These are phyloP conservation scores for Chunga burmeisteri DNA, from an alignment of 2,113 vertebrate species.

Conservation along the genomic window DNA sequence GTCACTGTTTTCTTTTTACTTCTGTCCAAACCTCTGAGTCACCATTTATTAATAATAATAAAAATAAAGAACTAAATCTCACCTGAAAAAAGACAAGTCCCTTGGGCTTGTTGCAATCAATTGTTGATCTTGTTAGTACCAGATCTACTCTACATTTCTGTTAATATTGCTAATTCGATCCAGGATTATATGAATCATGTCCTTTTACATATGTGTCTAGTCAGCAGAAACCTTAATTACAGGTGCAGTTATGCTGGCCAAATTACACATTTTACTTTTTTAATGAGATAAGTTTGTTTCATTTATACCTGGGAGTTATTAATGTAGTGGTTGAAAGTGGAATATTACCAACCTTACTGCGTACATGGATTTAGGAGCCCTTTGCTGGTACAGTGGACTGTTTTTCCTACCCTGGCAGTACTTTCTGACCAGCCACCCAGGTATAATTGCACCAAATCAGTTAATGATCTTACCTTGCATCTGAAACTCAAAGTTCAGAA, in stretches of 20 bases:
- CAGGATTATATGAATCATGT: neutral
- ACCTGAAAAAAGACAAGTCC: neutral
- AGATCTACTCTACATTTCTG: neutral
- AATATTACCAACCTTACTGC: neutral
- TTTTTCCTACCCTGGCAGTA: neutral
- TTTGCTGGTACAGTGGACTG: neutral
- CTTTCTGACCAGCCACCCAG: neutral
- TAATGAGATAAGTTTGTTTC: neutral
- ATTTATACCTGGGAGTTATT: neutral
- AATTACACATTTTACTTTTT: neutral
- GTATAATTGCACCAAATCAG: neutral
- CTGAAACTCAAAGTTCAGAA: neutral
- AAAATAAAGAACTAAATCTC: neutral
- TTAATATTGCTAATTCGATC: neutral
- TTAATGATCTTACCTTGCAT: neutral
- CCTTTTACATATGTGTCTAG: neutral
- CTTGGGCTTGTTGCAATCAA: neutral
- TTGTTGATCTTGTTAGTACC: neutral
- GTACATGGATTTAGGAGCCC: neutral
- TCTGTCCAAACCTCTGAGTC: neutral
- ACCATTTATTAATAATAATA: neutral
- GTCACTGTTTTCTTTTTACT: neutral
- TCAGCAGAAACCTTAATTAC: neutral
- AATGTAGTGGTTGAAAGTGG: neutral
- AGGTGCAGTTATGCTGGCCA: neutral